Evolutionary conservation across 1,140 invertebrate genomes (phyloP), one percentile per base, ranked within the genome.

Genomic region (Mercenaria mercenaria): DNA sequence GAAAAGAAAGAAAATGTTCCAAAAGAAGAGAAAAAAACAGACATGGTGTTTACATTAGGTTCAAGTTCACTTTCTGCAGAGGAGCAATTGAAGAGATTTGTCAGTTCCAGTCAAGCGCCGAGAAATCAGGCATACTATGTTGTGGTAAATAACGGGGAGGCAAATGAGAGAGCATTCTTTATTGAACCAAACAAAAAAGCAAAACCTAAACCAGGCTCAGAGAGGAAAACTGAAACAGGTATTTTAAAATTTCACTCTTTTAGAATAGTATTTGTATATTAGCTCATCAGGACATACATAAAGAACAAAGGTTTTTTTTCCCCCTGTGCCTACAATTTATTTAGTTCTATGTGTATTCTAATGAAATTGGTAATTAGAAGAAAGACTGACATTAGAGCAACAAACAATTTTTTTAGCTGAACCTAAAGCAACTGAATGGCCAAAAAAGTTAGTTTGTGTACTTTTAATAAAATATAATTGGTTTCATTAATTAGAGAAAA

Each of bases 121-220:
- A 83, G 82, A 61, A 81, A 76, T 37, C 26, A 89, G 23, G 37
- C 88, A n/a, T 89, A 89, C 34, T 84, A 83, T 77, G 80, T 89
- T 43, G 52, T 89, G 10, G 20, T 61, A 23, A 89, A 79, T 61
- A 77, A 89, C 41, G 88, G 88, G 50, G 59, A 43, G 23, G 23
- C 79, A 23, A 77, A 41, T 77, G 80, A 83, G 64, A 29, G 56
- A 52, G 61, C 69, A 29, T 89, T 89, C 34, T 43, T 89, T 26
- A 84, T 89, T 43, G 47, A 89, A 61, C 88, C 88, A 20, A 72
- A 69, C 26, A 81, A 80, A 59, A 88, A 81, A 50, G 74, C 39
- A 4, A 61, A 59, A 43, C 64, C 72, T 29, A 79, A 79, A 50
- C 4, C 59, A 50, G 47, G 23, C 8, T 15, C 41, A 26, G 50